Evolutionary conservation across 2,888 invertebrate genomes (phyloP).

Genomic region (Brachyptera putata): DNA sequence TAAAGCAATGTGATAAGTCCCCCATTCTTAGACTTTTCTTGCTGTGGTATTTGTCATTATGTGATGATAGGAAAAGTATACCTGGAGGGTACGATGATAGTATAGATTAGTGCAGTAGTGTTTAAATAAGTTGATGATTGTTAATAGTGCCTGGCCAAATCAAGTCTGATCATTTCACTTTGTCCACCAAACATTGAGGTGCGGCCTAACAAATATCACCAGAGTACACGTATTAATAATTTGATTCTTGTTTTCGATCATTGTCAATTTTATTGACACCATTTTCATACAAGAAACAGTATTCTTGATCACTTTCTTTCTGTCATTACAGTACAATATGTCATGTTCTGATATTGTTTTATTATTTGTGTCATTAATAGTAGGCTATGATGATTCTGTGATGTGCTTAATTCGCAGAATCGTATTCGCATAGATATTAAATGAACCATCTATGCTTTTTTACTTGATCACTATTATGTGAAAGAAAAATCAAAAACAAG

Average conservation of each 20-base stretch:
- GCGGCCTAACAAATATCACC: neutral
- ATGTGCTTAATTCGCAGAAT: slow-evolving; percentile 9
- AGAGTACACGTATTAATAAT: neutral
- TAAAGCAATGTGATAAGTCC: slow-evolving; percentile 22
- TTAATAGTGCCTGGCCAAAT: slow-evolving; percentile 19
- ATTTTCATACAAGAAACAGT: slow-evolving; percentile 6
- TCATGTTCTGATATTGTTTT: slow-evolving; percentile 1
- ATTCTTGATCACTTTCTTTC: slow-evolving; percentile 16
- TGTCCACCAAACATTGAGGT: neutral
- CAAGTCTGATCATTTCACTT: slow-evolving; percentile 3
- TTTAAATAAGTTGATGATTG: neutral
- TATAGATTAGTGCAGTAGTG: neutral
- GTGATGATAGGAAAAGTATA: slow-evolving; percentile 20
- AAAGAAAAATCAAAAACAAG: slow-evolving; percentile 23
- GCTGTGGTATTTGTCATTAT: slow-evolving; percentile 18
- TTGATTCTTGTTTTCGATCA: too few species aligned
- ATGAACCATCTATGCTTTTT: slow-evolving; percentile 28
- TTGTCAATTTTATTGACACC: too few species aligned
- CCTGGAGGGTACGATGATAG: slow-evolving; percentile 10
- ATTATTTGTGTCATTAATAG: slow-evolving; percentile 10
- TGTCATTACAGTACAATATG: slow-evolving; percentile 2
- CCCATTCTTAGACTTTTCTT: slow-evolving; percentile 17
- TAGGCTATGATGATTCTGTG: slow-evolving; percentile 11
- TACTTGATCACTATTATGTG: slow-evolving; percentile 28
- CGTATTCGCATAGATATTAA: neutral